These are phyloP conservation scores for Phaetusa simplex DNA, from an alignment of 2,113 vertebrate species.

Conservation along the genomic window DNA sequence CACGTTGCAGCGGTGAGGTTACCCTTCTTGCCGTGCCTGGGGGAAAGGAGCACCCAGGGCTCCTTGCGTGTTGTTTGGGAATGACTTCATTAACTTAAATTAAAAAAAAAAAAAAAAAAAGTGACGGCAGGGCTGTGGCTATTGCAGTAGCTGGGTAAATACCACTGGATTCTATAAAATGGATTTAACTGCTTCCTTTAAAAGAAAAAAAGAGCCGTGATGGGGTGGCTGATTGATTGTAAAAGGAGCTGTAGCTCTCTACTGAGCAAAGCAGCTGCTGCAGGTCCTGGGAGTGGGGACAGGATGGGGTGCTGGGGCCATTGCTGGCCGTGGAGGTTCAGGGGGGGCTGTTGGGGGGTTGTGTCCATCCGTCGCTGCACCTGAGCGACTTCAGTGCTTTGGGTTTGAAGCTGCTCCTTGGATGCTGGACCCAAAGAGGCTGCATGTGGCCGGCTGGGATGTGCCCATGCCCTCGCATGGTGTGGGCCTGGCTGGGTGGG, in stretches of 20 bases:
- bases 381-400: rapidly evolving
- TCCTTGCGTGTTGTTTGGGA: background rate
- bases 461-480: rapidly evolving
- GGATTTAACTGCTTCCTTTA: slow-evolving; percentile 66
- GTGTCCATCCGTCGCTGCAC: rapidly evolving
- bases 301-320: background rate
- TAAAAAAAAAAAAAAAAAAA: background rate
- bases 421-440: rapidly evolving
- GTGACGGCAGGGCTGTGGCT: background rate
- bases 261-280: background rate
- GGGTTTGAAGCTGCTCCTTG: background rate
- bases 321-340: rapidly evolving
- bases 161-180: slow-evolving; percentile 66
- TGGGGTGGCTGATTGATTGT: slow-evolving; percentile 57
- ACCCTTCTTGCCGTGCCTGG: background rate
- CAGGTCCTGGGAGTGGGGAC: background rate
- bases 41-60: background rate
- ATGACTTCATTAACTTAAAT: slow-evolving; percentile 46
- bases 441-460: rapidly evolving
- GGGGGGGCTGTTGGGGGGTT: background rate
- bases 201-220: slow-evolving; percentile 19
- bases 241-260: slow-evolving; percentile 40
- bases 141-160: slow-evolving; percentile 66
- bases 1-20: rapidly evolving
- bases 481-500: rapidly evolving